These are phyloP conservation scores for Panthera leo DNA, from an alignment of 2,113 vertebrate genomes.

Conservation along the genomic window DNA sequence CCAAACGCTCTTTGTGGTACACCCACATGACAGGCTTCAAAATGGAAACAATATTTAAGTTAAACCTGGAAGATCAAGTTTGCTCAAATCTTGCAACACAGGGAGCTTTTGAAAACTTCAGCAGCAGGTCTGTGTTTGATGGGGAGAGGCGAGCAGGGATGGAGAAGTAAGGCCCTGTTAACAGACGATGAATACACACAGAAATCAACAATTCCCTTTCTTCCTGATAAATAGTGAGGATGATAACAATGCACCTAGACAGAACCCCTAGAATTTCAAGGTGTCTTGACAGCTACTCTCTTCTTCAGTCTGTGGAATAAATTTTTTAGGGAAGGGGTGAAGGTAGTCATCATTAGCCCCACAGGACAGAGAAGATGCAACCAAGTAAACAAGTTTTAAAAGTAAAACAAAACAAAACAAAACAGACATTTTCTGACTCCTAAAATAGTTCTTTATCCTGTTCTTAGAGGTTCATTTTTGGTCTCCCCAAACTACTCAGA, in stretches of 20 bases:
- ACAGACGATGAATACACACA: neutral
- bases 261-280: neutral
- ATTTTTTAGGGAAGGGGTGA: neutral
- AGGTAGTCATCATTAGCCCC: neutral
- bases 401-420: neutral
- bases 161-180: slow-evolving; percentile 50
- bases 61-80: slow-evolving; percentile 87
- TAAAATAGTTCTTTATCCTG: neutral
- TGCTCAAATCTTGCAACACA: slow-evolving; percentile 78
- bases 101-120: slow-evolving; percentile 82
- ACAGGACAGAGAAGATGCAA: neutral
- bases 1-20: slow-evolving; percentile 83
- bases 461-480: neutral
- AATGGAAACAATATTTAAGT: slow-evolving; percentile 87
- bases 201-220: neutral
- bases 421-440: neutral
- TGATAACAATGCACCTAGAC: neutral
- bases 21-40: slow-evolving; percentile 85
- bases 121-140: slow-evolving; percentile 75
- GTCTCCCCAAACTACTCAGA: neutral
- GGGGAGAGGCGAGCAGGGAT: slow-evolving; percentile 58
- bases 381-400: neutral
- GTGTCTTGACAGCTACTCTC: neutral
- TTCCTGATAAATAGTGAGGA: neutral
- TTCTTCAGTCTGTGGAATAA: neutral